Percentiles rank a stretch among this genome's conserved stretches.
These are phyloP conservation scores for Ptychodera flava DNA, from an alignment of 35 echinoderm and acorn worm species.

Conservation along the genomic window DNA sequence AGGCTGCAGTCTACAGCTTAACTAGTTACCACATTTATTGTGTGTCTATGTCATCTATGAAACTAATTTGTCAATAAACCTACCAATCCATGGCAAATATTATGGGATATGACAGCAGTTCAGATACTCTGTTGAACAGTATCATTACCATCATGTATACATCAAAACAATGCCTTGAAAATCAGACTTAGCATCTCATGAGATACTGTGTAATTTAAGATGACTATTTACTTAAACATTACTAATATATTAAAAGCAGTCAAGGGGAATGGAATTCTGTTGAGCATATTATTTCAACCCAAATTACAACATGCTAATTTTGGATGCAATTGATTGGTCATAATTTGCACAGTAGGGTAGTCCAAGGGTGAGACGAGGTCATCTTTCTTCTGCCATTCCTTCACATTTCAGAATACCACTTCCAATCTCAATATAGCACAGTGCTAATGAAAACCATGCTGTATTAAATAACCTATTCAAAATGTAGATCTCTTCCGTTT, in stretches of 20 bases:
- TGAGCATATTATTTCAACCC: not conserved
- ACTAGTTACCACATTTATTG: not conserved
- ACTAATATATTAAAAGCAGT: not conserved
- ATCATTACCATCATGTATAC: too few relatives aligned
- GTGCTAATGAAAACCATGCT: too few relatives aligned
- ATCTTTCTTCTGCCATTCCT: too few relatives aligned
- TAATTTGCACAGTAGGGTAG: not conserved
- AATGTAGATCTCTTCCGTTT: too few relatives aligned
- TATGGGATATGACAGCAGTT: not conserved
- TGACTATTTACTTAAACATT: not conserved
- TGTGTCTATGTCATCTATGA: not conserved
- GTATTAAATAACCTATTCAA: too few relatives aligned
- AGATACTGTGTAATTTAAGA: not conserved
- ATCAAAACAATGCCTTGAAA: too few relatives aligned
- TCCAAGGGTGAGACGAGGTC: too few relatives aligned
- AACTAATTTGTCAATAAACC: not conserved
- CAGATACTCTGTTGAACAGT: not conserved
- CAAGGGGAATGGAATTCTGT: not conserved
- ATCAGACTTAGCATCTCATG: too few relatives aligned
- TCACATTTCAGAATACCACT: too few relatives aligned
- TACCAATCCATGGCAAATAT: not conserved
- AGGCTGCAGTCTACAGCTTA: not conserved
- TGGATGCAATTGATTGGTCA: not conserved
- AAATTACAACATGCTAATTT: not conserved
- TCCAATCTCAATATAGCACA: too few relatives aligned